phyloP scores from a whole-genome alignment of 2,888 invertebrate species.

The Metacarcinus magister region DNA sequence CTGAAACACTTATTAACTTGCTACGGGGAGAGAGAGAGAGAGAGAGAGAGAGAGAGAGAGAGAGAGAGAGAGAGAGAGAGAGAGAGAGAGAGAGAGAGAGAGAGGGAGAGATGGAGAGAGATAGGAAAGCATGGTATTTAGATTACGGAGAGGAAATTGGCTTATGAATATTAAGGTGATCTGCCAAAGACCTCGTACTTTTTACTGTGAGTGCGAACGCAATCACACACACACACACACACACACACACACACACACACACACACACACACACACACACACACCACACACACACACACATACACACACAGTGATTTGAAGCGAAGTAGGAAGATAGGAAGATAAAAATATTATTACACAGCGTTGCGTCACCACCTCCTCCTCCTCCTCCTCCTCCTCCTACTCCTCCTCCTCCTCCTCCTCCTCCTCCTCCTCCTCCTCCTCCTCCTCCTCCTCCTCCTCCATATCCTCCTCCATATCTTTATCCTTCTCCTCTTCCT shows the following conservation, averaged over 20 bases:
- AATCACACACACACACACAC: not conserved
- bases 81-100: constrained; percentile 26
- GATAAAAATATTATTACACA: too few relatives aligned
- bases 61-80: constrained; percentile 1
- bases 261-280: not conserved
- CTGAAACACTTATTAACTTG: not conserved
- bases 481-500: too few relatives aligned
- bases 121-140: not conserved
- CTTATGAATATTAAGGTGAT: constrained; percentile 41
- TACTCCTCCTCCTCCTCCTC: too few relatives aligned
- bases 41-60: not conserved
- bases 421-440: not conserved
- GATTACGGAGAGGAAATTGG: constrained; percentile 17
- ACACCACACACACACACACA: constrained; percentile 2
- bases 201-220: not conserved
- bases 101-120: not conserved
- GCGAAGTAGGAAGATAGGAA: too few relatives aligned
- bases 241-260: constrained; percentile 34
- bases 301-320: not conserved
- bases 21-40: constrained; percentile 11
- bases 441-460: not conserved
- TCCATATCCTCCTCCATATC: too few relatives aligned
- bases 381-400: too few relatives aligned
- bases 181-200: not conserved
- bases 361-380: too few relatives aligned